Evolutionary conservation across 1,140 invertebrate genomes (phyloP).

Genomic region (Phocides pigmalion): DNA sequence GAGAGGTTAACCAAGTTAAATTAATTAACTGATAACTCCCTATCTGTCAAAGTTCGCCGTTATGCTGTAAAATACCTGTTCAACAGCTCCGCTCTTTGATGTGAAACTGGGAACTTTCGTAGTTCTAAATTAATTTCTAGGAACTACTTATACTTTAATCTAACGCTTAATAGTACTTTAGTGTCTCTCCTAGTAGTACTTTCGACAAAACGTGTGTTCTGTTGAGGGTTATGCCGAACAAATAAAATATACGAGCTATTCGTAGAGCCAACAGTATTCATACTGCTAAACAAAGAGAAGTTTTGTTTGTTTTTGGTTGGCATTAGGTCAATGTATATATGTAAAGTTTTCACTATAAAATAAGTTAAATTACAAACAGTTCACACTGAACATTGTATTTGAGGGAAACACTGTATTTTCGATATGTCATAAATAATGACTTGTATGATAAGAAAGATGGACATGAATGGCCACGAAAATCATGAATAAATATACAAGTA

Average conservation of each 20-base stretch:
- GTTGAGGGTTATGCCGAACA: too few species aligned
- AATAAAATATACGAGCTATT: conserved; percentile 5
- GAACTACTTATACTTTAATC: conserved; percentile 1
- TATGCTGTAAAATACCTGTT: not conserved
- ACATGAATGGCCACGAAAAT: too few species aligned
- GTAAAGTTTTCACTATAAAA: too few species aligned
- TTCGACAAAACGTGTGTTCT: not conserved
- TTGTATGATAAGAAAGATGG: too few species aligned
- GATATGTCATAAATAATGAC: too few species aligned
- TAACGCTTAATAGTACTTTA: conserved; percentile 4
- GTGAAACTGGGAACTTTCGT: conserved; percentile 4
- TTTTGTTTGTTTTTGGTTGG: not conserved
- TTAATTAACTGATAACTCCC: not conserved
- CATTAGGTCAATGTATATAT: too few species aligned
- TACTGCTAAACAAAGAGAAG: conserved; percentile 5
- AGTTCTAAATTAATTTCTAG: conserved; percentile 16
- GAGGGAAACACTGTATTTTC: too few species aligned
- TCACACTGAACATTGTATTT: too few species aligned
- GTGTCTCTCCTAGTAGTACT: not conserved
- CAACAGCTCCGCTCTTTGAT: conserved; percentile 9
- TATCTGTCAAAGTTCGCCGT: not conserved
- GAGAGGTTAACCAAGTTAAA: not conserved
- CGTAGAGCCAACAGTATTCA: not conserved
- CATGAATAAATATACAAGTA: too few species aligned
- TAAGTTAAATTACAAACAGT: too few species aligned